Percentiles rank a stretch among this genome's conserved stretches.
Conservation (phyloP, 2,797 vertebrate genomes). For the Gastrophryne carolinensis region DNA sequence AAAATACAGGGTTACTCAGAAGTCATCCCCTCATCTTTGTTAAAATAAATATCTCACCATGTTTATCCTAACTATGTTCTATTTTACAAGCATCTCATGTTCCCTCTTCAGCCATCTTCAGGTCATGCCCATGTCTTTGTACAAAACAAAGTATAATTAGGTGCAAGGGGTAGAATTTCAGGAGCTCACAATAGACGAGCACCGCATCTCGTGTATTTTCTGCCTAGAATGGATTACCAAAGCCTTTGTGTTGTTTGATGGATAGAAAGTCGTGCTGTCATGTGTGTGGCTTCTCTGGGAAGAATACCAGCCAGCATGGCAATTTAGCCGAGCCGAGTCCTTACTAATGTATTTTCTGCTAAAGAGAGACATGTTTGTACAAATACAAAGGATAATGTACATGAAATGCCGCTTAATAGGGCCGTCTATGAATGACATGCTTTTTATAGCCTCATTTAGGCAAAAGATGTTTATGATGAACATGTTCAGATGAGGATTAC, state of each 20-base stretch:
- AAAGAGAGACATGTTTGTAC: not conserved
- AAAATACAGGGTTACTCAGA: not conserved
- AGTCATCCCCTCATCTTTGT: slow-evolving; percentile 14
- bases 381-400: not conserved
- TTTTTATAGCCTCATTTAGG: no score
- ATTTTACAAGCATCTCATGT: slow-evolving; percentile 27
- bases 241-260: not conserved
- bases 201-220: not conserved
- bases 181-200: not conserved
- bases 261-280: not conserved
- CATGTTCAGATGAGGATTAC: no score
- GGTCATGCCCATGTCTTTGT: slow-evolving; percentile 16
- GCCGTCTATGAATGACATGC: no score
- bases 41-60: slow-evolving; percentile 14
- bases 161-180: slow-evolving; percentile 5
- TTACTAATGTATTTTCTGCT: not conserved
- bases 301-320: not conserved
- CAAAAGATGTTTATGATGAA: no score
- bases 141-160: slow-evolving; percentile 9
- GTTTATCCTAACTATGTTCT: slow-evolving; percentile 3
- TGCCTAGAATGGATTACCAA: not conserved
- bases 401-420: no score
- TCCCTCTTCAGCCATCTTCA: not conserved
- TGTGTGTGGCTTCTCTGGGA: not conserved
- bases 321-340: not conserved